Base-by-base conservation (phyloP, 2,113 vertebrate genomes). In the Columba janthina region DNA sequence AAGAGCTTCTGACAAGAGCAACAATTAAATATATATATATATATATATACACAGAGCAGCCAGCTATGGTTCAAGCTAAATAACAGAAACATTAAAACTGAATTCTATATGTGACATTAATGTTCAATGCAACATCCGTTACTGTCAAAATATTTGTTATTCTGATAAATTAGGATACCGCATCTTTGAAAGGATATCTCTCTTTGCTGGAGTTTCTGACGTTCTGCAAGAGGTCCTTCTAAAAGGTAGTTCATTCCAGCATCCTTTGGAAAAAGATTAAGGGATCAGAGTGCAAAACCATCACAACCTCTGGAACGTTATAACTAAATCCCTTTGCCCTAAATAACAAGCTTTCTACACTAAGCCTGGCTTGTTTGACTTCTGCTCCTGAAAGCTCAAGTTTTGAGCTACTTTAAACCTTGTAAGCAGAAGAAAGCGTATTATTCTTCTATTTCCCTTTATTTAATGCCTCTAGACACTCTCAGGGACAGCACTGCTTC, bases 331-430 rank as follows among this genome's bases (percentile, higher is more conserved):
- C 82, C 26, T 91, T 93, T 84, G 90, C 64, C 75, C 78, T 88
- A 96, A 96, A 91, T 96, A 96, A 95, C 72, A 85, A 88, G 96
- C 72, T 93, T 94, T 80, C 64, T 92, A 53, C 40, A 58, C 78
- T 86, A 93, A 95, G 75, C 67, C 50, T 48, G 24, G 46, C 9
- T 88, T 91, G 66, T 85, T 85, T 83, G 38, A 93, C 67, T 96
- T 73, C 32, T 93, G 67, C 38, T 77, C 40, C 67, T 67, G 51
- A 73, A 85, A 85, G 72, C 38, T 80, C 34, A 62, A 70, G 21
- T 71, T 34, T 73, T 93, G 61, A 94, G 72, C 64, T 91, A 80
- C 50, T 96, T 91, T 90, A 93, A 90, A 77, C 80, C 91, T 94
- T 93, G 46, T 80, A 95, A 94, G 88, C 42, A 77, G 65, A 85